Conservation (phyloP, 2,113 vertebrate genomes). For the Budorcas taxicolor region DNA sequence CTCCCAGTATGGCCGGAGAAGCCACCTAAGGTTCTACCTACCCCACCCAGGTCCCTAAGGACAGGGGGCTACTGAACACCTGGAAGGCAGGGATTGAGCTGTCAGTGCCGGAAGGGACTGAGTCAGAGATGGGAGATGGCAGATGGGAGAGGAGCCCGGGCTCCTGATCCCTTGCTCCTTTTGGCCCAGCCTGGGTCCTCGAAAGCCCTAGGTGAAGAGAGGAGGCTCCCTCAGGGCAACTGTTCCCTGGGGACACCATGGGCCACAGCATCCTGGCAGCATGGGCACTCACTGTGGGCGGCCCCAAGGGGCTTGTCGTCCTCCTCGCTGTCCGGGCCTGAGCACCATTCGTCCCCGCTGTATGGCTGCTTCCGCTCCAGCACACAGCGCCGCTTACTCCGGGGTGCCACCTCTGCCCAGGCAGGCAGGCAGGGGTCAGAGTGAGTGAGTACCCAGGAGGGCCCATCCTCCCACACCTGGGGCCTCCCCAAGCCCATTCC, state of each 20-base stretch:
- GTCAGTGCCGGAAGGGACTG: not conserved
- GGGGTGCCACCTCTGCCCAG: conserved; percentile 85
- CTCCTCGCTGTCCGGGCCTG: conserved; percentile 94
- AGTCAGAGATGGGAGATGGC: not conserved
- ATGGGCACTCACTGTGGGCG: conserved; percentile 87
- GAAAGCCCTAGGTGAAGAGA: not conserved
- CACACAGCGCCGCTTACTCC: conserved; percentile 95
- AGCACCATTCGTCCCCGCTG: conserved; percentile 98
- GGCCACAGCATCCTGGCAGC: not conserved
- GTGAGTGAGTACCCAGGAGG: not conserved
- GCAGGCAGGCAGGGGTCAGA: not conserved
- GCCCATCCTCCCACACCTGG: not conserved
- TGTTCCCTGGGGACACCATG: not conserved
- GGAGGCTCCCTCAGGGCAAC: not conserved
- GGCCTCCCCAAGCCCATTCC: not conserved
- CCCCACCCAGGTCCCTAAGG: not conserved
- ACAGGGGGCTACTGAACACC: not conserved
- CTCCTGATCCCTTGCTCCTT: not conserved
- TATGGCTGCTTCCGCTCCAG: conserved; percentile 97
- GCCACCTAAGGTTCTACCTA: not conserved
- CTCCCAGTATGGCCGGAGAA: not conserved
- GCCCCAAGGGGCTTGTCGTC: conserved; percentile 90
- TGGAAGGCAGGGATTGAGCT: not conserved
- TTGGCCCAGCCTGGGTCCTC: not conserved
- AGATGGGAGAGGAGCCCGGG: not conserved